Evolutionary conservation across 2,888 invertebrate genomes (phyloP), one percentile per base, ranked within the genome.

Genomic region (Dusona sp.): DNA sequence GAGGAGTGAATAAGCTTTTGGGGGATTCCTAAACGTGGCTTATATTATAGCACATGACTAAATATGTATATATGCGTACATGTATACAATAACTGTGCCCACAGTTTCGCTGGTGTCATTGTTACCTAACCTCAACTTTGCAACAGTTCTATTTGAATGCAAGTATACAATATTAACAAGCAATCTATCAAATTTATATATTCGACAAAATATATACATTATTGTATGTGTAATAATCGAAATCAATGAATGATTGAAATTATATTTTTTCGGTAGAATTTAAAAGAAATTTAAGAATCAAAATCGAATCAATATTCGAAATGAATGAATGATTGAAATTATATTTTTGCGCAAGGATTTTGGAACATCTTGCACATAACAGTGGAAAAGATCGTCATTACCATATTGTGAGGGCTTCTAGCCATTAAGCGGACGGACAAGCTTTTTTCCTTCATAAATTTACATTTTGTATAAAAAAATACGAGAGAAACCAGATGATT

Each of bases 11-110:
- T 84, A 80, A 80, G 84, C 80, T 84, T 84, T 80, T 61, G 70
- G 51, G 42, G 70, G 80, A 75, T 84, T 84, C 84, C 75, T 80
- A 84, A 80, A 72, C 75, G 80, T 45, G 72, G 84, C 80, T 84
- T 84, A 80, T 80, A 80, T 84, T 65, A 80, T 77, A 79, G 74
- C 61, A 61, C 61, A 61, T 29, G 61, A 25, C 61, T 13, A 29
- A 29, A 61, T 75, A 68, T 51, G 48, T 74, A 73, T 48, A 75
- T 25, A 33, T 57, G 68, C 64, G 16, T 7, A n/a, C n/a, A 48
- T 51, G 48, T 72, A 22, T 51, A 48, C 33, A 72, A 48, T 16
- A 72, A 61, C 61, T 61, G 25, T 29, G 29, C 29, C 29, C 4
- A 61, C 61, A 61, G 61, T 16, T 61, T 61, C 29, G 29, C 25